These are phyloP conservation scores for Pachyuromys duprasi DNA, from an alignment of 2,797 vertebrate genomes.

Conservation along the genomic window DNA sequence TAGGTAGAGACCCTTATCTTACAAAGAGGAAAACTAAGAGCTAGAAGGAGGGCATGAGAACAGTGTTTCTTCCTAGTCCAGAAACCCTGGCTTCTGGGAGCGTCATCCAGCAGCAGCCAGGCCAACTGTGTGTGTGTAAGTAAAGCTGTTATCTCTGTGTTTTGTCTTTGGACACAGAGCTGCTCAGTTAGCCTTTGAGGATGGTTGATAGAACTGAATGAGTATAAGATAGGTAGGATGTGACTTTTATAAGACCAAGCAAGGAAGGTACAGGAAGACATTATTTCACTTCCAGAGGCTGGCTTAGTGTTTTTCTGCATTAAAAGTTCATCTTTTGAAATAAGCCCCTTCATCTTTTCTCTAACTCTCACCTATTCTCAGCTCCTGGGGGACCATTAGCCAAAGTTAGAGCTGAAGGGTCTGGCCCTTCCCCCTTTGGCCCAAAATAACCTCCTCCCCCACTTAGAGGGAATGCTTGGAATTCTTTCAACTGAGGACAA, in stretches of 20 bases:
- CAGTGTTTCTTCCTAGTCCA: background rate
- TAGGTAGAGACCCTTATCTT: background rate
- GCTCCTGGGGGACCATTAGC: slow-evolving; percentile 33
- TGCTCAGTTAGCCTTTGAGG: slow-evolving; percentile 38
- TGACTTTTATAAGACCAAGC: slow-evolving; percentile 39
- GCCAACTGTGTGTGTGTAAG: background rate
- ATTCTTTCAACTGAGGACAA: slow-evolving; percentile 83
- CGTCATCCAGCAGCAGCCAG: background rate
- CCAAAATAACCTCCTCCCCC: slow-evolving; percentile 75
- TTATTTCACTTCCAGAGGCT: slow-evolving; percentile 46
- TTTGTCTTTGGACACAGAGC: slow-evolving; percentile 21
- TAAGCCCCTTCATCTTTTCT: slow-evolving; percentile 13
- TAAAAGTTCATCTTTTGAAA: slow-evolving; percentile 8
- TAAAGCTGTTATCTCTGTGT: slow-evolving; percentile 1
- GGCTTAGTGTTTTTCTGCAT: background rate
- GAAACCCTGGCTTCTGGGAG: background rate
- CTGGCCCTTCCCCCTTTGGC: slow-evolving; percentile 59
- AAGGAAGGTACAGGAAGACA: slow-evolving; percentile 49
- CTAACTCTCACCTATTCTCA: slow-evolving; percentile 36
- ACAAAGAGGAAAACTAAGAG: background rate
- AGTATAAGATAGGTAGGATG: background rate
- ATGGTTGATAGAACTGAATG: slow-evolving; percentile 53
- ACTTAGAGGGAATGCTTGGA: slow-evolving; percentile 79
- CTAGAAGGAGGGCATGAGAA: background rate
- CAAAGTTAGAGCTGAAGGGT: slow-evolving; percentile 56